Evolutionary conservation across 2,113 vertebrate genomes (phyloP).

Genomic region (Coryphaenoides rupestris): DNA sequence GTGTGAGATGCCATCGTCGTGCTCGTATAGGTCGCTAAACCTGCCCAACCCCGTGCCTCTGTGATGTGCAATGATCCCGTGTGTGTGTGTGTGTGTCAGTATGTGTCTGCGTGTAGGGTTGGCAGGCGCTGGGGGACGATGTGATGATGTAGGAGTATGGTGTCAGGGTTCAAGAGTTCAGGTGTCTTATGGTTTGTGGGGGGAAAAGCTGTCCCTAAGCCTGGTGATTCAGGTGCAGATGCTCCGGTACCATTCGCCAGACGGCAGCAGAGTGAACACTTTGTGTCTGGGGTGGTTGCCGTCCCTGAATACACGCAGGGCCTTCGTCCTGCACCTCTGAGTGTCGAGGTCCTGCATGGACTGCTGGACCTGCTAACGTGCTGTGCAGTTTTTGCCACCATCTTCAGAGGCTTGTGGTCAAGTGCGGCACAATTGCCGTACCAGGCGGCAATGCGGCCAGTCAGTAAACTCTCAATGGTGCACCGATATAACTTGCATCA

Average conservation of each 20-base stretch:
- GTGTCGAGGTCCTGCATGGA: background rate
- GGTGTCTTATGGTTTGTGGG: background rate
- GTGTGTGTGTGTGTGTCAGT: background rate
- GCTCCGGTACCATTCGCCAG: background rate
- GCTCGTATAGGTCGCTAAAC: no score
- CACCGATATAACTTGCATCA: background rate
- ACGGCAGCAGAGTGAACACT: background rate
- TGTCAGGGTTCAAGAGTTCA: no score
- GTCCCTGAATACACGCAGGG: background rate
- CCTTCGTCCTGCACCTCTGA: background rate
- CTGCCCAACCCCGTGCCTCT: no score
- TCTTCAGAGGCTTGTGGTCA: no score
- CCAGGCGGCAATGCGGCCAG: background rate
- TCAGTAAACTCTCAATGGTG: background rate
- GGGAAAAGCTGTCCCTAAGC: background rate
- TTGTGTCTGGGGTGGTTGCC: background rate
- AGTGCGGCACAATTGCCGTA: background rate
- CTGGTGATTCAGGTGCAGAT: background rate
- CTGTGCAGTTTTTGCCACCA: no score
- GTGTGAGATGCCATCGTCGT: no score
- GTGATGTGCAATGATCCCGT: background rate
- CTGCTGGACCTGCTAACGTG: background rate
- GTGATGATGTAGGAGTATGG: no score
- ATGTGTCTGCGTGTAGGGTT: background rate
- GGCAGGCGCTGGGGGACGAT: no score